Evolutionary conservation across 2,888 invertebrate genomes (phyloP).

Genomic region (Drosophila silvestris): DNA sequence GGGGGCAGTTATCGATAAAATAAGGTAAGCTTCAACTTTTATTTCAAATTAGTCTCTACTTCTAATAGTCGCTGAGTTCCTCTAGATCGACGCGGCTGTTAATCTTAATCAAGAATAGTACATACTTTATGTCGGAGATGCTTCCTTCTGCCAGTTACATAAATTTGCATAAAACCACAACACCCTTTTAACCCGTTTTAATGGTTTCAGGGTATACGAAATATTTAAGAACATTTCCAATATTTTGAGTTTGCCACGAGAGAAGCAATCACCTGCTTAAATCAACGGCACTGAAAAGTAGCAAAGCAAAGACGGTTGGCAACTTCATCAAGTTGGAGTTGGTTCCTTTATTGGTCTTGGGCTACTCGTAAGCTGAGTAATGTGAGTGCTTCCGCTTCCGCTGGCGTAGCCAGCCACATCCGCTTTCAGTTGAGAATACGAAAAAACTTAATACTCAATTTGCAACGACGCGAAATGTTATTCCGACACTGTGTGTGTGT

Average conservation of each 20-base stretch:
- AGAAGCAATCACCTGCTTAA: slow-evolving; percentile 46
- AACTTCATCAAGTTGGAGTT: background rate
- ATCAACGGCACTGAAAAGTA: slow-evolving; percentile 35
- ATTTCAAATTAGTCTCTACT: background rate
- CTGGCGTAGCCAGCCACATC: slow-evolving; percentile 62
- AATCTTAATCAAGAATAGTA: background rate
- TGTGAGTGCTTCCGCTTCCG: slow-evolving; percentile 78
- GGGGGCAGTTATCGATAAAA: too few relatives aligned
- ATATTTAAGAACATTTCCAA: slow-evolving; percentile 23
- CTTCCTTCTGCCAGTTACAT: background rate
- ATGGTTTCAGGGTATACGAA: background rate
- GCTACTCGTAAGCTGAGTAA: slow-evolving; percentile 62
- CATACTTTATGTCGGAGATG: background rate
- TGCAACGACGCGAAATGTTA: slow-evolving; percentile 57
- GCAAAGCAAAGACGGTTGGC: slow-evolving; percentile 4
- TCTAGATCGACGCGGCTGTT: background rate
- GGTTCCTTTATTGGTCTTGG: slow-evolving; percentile 15
- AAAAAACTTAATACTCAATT: slow-evolving; percentile 78
- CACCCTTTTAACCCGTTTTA: background rate
- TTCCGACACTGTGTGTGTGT: slow-evolving; percentile 34
- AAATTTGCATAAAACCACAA: background rate
- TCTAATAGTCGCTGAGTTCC: background rate
- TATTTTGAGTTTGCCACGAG: slow-evolving; percentile 26
- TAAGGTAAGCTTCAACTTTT: background rate
- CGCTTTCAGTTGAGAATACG: slow-evolving; percentile 57